Evolutionary conservation across 2,888 invertebrate genomes (phyloP), one percentile per base, ranked within the genome.

Genomic region (Chelonus formosanus): DNA sequence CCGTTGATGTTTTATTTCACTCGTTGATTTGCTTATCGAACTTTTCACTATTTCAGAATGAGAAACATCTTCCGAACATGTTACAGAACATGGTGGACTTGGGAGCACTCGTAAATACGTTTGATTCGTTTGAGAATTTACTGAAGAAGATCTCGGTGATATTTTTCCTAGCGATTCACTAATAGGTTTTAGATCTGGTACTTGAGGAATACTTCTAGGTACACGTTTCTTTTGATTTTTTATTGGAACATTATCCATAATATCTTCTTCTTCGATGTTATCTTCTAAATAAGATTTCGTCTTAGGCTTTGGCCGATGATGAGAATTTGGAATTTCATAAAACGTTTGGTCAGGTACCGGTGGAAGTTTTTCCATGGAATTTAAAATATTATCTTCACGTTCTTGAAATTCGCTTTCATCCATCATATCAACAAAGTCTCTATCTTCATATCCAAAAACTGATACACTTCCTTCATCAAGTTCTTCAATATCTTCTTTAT

Each of bases 1-100:
- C 65, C 32, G 44, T 20, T 48, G 65, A 34, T 64, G 50, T 8
- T 20, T 59, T 47, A 0, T 47, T 10, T 43, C 36, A 6, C 67
- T 56, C n/a, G 67, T 20, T 54, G 60, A 34, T 8, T 40, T 20
- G 44, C 5, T 67, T 74, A 5, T 70, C 34, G 67, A 8, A 79
- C 78, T 10, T 75, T 74, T 32, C 77, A 78, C 5, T 78, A 63
- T 0, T 76, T 79, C 0, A 78, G 65, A 67, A 88, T 85, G 74
- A 88, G 89, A 89, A 3, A 89, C 89, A 80, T 91, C 91, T 73
- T 92, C 91, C 0, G 91, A 91, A 76, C 91, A 91, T n/a, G 90
- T 89, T 1, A 91, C 90, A 0, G 91, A 80, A 67, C 82, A 82
- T 0, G 83, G 91, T 0, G 91, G 91, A 81, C 91, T 91, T 0